Evolutionary conservation across 2,888 invertebrate species (phyloP).

Genomic region (Drepanosiphum platanoidis): DNA sequence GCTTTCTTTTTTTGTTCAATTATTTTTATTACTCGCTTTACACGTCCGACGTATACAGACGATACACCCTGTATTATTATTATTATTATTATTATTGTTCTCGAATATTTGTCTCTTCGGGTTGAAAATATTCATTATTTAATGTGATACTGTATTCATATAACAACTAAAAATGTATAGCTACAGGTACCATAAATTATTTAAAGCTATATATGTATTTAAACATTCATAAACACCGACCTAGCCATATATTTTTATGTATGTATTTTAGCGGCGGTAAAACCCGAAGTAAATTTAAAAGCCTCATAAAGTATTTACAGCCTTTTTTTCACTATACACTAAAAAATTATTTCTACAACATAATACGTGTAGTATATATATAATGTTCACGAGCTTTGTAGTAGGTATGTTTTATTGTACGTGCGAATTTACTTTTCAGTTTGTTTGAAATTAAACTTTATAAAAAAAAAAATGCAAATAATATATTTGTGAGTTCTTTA

Average conservation of each 20-base stretch:
- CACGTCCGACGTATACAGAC: too few species aligned
- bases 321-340: not conserved
- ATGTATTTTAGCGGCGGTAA: constrained; percentile 14
- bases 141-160: not conserved
- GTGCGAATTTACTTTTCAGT: not conserved
- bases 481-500: not conserved
- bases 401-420: not conserved
- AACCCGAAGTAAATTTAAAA: constrained; percentile 22
- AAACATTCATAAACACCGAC: not conserved
- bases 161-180: not conserved
- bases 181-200: not conserved
- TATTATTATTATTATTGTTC: too few species aligned
- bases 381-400: not conserved
- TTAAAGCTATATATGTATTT: not conserved
- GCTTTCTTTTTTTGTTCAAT: too few species aligned
- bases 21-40: too few species aligned
- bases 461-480: not conserved
- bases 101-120: too few species aligned
- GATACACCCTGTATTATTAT: too few species aligned
- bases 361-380: not conserved
- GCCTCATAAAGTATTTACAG: constrained; percentile 16
- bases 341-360: not conserved
- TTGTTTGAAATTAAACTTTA: not conserved
- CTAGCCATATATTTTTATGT: constrained; percentile 26
- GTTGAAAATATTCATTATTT: not conserved